Evolutionary conservation across 2,113 vertebrate species (phyloP).

Genomic region (Rhynchopsitta pachyrhyncha): DNA sequence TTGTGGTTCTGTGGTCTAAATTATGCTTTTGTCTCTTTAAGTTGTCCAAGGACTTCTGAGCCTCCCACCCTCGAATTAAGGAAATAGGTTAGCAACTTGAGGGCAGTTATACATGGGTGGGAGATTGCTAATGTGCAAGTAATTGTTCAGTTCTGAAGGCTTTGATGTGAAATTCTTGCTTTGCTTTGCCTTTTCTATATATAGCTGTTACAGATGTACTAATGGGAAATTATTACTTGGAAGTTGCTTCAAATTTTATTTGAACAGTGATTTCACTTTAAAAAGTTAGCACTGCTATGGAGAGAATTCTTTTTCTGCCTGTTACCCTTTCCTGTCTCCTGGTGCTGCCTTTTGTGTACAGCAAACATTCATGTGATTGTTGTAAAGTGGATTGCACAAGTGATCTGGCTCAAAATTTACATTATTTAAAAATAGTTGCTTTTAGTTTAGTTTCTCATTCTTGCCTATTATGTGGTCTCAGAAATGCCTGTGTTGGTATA

Average conservation of each 20-base stretch:
- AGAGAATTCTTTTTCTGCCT: background rate
- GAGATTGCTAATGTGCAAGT: accelerated
- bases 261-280: background rate
- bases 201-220: accelerated
- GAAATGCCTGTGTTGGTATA: background rate
- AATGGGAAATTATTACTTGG: background rate
- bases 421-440: background rate
- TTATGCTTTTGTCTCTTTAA: background rate
- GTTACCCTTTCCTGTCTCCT: accelerated
- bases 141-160: accelerated
- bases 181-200: accelerated
- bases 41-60: background rate
- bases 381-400: background rate
- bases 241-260: background rate
- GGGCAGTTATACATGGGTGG: accelerated
- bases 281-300: accelerated
- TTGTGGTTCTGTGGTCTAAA: background rate
- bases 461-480: accelerated
- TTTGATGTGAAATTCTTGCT: background rate
- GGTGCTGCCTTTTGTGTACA: background rate
- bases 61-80: background rate
- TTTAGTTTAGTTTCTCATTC: background rate
- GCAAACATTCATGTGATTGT: background rate
- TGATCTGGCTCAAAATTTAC: background rate
- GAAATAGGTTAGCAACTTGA: background rate